phyloP scores from a whole-genome alignment of 2,113 vertebrate genomes.

The Tympanuchus pallidicinctus region DNA sequence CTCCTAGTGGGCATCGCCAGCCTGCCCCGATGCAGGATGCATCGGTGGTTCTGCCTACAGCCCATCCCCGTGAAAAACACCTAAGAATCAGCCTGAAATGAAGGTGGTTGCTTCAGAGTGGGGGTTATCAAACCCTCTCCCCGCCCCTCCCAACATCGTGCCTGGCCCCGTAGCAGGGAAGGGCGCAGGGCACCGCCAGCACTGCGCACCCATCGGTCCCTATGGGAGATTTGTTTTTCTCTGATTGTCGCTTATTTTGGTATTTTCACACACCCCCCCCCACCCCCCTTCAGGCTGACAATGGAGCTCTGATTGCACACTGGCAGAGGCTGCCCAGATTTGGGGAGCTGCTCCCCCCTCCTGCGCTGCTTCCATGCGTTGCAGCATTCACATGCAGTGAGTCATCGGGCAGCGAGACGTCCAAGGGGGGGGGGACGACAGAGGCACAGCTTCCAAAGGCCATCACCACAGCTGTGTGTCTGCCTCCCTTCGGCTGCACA shows the following conservation, averaged over 20 bases:
- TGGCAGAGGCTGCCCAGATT: background rate
- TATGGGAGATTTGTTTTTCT: background rate
- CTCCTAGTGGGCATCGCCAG: background rate
- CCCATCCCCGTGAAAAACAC: background rate
- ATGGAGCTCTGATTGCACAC: background rate
- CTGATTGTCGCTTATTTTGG: background rate
- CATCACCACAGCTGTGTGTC: no score
- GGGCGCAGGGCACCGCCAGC: rapidly evolving
- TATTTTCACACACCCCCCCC: background rate
- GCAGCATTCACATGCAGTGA: background rate
- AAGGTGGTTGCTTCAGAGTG: background rate
- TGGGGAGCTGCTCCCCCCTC: background rate
- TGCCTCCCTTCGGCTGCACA: no score
- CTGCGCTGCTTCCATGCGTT: background rate
- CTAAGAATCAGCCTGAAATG: background rate
- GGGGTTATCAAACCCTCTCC: background rate
- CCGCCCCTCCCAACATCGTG: rapidly evolving
- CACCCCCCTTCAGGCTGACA: background rate
- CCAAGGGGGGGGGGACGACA: no score
- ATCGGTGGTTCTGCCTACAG: no score
- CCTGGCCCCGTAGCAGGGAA: background rate
- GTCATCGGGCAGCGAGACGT: constrained; percentile 24
- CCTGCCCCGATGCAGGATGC: background rate
- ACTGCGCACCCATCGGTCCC: rapidly evolving
- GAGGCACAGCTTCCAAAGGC: background rate